Evolutionary conservation across 2,888 invertebrate species (phyloP).

Genomic region (Catocala nupta): DNA sequence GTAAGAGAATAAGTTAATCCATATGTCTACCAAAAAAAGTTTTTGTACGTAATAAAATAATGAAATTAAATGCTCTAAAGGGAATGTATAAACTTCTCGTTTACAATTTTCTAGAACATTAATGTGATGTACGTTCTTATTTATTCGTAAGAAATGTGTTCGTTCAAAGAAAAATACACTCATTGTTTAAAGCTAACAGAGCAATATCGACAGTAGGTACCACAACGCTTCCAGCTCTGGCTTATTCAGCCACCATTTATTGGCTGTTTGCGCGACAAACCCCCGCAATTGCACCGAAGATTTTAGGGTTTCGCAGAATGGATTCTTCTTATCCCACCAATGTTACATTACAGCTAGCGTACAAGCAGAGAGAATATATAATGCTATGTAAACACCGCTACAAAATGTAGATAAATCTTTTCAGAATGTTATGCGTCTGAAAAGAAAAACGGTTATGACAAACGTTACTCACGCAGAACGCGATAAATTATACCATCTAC

Average conservation of each 20-base stretch:
- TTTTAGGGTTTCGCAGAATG: constrained; percentile 70
- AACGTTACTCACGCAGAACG: constrained; percentile 34
- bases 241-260: constrained; percentile 69
- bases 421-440: constrained; percentile 53
- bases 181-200: constrained; percentile 52
- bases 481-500: constrained; percentile 37
- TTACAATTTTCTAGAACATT: constrained; percentile 19
- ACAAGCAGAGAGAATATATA: constrained; percentile 64
- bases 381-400: constrained; percentile 63
- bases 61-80: constrained; percentile 4
- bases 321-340: constrained; percentile 69
- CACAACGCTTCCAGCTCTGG: constrained; percentile 61
- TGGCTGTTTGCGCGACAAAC: constrained; percentile 69
- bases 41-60: not conserved
- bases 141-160: constrained; percentile 21
- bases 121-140: constrained; percentile 19
- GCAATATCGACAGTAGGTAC: constrained; percentile 62
- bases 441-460: constrained; percentile 51
- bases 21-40: too few species aligned
- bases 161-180: constrained; percentile 42
- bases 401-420: constrained; percentile 64
- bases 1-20: too few species aligned
- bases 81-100: constrained; percentile 11
- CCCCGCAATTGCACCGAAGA: constrained; percentile 69
- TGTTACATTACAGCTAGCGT: constrained; percentile 55